Evolutionary conservation across 2,888 invertebrate species (phyloP), one percentile per base, ranked within the genome.

Genomic region (Coenonympha arcania): DNA sequence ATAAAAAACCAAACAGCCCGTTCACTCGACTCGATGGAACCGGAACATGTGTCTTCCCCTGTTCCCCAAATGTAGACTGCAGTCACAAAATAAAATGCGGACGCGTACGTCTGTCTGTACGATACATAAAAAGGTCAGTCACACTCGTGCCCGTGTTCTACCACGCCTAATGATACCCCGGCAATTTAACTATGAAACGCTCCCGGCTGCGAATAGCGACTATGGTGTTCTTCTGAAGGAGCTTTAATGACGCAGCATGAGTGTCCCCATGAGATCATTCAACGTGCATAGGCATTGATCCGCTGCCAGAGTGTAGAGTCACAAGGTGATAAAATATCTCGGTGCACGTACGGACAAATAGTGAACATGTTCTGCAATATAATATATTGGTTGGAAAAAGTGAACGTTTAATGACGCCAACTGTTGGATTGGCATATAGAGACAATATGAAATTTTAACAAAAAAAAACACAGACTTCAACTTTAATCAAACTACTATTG

Each of bases 41-140:
- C 61, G 59, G 65, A 66, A 67, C 72, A 70, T 66, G 63, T 59
- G 62, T 64, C 65, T 70, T 68, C 69, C 69, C 61, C 58, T 34
- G 58, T 64, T 66, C 65, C 60, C 63, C 47, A 61, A 65, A 71
- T 61, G 50, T 48, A 51, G 48, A 56, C 47, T 65, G 67, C 66
- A 68, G 70, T 71, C 68, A 71, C 70, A 71, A 76, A 77, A 76
- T 76, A 76, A 77, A 81, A 81, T 68, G 68, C 79, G 79, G 77
- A 74, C 75, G 75, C 71, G 65, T 72, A 64, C 64, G 75, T 78
- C 73, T 75, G 68, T 80, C 73, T 64, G 69, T 73, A 70, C 69
- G 66, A 68, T 70, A 73, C 73, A 73, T 79, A 71, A 76, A 77
- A 66, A 76, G 82, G 76, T 77, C 77, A 74, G 56, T 73, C 45